A percentile compares a stretch with the other conserved stretches of the same genome.
Evolutionary conservation across 2,113 vertebrate species (phyloP).

Genomic region (Chroicocephalus ridibundus): DNA sequence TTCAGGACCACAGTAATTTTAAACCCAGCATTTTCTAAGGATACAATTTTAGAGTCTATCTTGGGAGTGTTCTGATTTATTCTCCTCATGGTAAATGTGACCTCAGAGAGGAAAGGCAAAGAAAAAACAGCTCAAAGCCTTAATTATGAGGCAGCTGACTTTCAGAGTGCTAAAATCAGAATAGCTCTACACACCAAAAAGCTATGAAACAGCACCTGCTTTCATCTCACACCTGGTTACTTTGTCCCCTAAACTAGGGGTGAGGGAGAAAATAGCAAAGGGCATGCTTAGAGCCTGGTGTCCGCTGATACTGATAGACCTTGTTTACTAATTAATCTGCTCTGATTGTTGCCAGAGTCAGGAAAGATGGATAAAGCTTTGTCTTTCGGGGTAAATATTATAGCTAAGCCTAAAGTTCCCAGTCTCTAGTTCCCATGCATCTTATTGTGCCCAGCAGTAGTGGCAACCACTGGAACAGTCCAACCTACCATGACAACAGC

Average conservation of each 20-base stretch:
- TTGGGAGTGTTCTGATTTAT: background rate
- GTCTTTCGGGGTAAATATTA: background rate
- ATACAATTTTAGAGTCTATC: background rate
- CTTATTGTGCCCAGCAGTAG: fast-evolving
- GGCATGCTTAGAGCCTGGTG: background rate
- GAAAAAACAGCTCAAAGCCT: background rate
- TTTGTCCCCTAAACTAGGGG: background rate
- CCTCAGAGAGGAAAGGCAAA: background rate
- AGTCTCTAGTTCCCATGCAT: no score
- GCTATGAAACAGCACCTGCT: fast-evolving
- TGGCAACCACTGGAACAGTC: background rate
- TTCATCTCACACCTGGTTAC: background rate
- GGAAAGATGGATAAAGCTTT: background rate
- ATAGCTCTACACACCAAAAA: background rate
- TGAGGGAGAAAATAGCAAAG: background rate
- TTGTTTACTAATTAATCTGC: background rate
- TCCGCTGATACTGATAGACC: fast-evolving
- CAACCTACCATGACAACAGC: fast-evolving
- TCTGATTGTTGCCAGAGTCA: background rate
- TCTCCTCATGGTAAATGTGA: background rate
- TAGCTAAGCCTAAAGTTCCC: background rate
- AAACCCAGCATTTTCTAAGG: background rate
- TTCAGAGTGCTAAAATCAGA: background rate
- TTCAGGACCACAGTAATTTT: background rate
- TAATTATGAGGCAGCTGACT: slow-evolving; percentile 7